Evolutionary conservation across 2,888 invertebrate genomes (phyloP).

Genomic region (Rambutsinella grinnellia): DNA sequence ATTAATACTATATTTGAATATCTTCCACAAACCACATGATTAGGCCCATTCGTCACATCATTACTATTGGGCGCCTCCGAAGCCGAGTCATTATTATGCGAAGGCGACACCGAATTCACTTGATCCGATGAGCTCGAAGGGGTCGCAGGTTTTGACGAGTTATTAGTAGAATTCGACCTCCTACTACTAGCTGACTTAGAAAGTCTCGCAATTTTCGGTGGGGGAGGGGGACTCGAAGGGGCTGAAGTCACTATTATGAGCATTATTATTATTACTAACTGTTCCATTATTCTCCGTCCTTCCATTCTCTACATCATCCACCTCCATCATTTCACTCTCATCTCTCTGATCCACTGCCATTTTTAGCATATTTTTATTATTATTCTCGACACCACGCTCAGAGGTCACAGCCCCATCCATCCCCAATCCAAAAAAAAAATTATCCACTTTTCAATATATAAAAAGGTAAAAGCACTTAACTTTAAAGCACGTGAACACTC

Average conservation of each 20-base stretch:
- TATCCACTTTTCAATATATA: no score
- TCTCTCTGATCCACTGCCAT: slow-evolving; percentile 58
- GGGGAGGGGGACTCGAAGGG: slow-evolving; percentile 48
- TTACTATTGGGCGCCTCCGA: slow-evolving; percentile 24
- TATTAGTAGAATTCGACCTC: slow-evolving; percentile 49
- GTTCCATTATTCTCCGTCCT: slow-evolving; percentile 53
- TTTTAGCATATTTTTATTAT: slow-evolving; percentile 52
- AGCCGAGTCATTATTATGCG: slow-evolving; percentile 12
- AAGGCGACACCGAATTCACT: slow-evolving; percentile 34
- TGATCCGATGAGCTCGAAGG: slow-evolving; percentile 41
- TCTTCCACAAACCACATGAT: slow-evolving; percentile 53
- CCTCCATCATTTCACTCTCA: slow-evolving; percentile 54
- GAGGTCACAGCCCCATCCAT: slow-evolving; percentile 50
- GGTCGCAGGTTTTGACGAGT: slow-evolving; percentile 40
- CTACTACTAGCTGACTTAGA: slow-evolving; percentile 47
- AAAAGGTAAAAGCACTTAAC: no score
- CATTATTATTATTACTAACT: slow-evolving; percentile 49
- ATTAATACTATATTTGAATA: no score
- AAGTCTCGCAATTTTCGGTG: slow-evolving; percentile 46
- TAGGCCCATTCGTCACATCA: slow-evolving; percentile 47
- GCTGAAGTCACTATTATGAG: slow-evolving; percentile 46
- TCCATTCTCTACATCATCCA: slow-evolving; percentile 30
- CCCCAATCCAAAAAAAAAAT: no score
- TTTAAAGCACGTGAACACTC: no score
- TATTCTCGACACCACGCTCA: slow-evolving; percentile 53